phyloP scores from a whole-genome alignment of 2,888 invertebrate genomes.

The Bhutanitis thaidina region DNA sequence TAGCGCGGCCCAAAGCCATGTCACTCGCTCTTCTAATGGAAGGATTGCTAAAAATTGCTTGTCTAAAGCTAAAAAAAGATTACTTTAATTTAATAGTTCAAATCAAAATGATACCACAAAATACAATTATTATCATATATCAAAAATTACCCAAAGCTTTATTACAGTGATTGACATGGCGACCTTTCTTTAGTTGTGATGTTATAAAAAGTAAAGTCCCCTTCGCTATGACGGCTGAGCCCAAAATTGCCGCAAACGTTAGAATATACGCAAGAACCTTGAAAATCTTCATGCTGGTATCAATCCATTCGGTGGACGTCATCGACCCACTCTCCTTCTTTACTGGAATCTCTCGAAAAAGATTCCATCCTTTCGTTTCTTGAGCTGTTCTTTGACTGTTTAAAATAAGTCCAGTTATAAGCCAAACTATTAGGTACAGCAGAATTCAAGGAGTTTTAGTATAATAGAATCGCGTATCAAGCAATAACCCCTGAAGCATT shows the following conservation, averaged over 20 bases:
- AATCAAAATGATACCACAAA: no score
- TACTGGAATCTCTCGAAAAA: constrained; percentile 86
- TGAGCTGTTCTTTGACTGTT: constrained; percentile 73
- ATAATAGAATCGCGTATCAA: no score
- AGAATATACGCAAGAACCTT: constrained; percentile 85
- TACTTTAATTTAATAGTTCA: no score
- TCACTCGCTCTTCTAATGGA: constrained; percentile 82
- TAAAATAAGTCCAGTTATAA: constrained; percentile 3
- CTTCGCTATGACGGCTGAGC: constrained; percentile 86
- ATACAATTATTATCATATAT: no score
- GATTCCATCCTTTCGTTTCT: constrained; percentile 86
- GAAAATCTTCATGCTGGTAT: constrained; percentile 80
- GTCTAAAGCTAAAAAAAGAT: constrained; percentile 70
- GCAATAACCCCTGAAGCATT: no score
- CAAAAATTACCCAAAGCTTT: constrained; percentile 50
- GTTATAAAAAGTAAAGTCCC: constrained; percentile 86
- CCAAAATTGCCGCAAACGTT: constrained; percentile 83
- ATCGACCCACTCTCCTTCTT: constrained; percentile 84
- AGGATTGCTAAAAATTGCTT: constrained; percentile 81
- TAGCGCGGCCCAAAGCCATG: constrained; percentile 90
- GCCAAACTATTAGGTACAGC: no score
- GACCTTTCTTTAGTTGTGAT: constrained; percentile 81
- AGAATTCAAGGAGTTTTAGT: no score
- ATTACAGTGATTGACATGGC: constrained; percentile 81
- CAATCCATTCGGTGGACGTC: constrained; percentile 81